A percentile compares a stretch with the other conserved stretches of the same genome.
Conservation (phyloP, 2,113 vertebrate species). For the Onychorhynchus coronatus region DNA sequence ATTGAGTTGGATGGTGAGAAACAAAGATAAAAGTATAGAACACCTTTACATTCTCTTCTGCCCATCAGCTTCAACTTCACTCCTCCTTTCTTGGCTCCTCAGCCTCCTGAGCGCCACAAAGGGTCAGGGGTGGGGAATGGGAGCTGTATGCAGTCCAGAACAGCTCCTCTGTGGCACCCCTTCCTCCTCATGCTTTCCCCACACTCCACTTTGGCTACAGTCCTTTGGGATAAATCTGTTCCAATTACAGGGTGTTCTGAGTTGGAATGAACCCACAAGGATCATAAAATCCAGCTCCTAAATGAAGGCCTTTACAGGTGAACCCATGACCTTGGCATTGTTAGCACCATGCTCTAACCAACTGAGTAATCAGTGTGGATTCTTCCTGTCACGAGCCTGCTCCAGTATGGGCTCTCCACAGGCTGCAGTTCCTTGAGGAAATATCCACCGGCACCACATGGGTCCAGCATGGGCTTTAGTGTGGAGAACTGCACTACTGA, state of each 20-base stretch:
- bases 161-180: neutral
- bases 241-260: too few relatives aligned
- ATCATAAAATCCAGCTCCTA: too few relatives aligned
- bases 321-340: neutral
- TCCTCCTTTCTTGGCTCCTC: neutral
- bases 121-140: neutral
- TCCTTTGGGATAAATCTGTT: neutral
- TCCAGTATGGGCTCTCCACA: neutral
- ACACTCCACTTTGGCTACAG: neutral
- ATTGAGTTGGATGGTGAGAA: neutral
- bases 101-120: neutral
- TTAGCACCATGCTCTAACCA: neutral
- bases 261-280: too few relatives aligned
- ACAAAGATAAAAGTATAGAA: neutral
- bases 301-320: too few relatives aligned
- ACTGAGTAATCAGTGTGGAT: neutral
- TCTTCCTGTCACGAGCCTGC: neutral
- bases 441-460: neutral
- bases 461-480: neutral
- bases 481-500: neutral
- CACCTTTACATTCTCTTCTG: neutral
- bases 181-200: neutral
- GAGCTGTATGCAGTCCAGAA: neutral
- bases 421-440: neutral
- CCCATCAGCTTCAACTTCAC: neutral